These are phyloP conservation scores for Argopecten irradians DNA, from an alignment of 1,140 invertebrate genomes.

Conservation along the genomic window DNA sequence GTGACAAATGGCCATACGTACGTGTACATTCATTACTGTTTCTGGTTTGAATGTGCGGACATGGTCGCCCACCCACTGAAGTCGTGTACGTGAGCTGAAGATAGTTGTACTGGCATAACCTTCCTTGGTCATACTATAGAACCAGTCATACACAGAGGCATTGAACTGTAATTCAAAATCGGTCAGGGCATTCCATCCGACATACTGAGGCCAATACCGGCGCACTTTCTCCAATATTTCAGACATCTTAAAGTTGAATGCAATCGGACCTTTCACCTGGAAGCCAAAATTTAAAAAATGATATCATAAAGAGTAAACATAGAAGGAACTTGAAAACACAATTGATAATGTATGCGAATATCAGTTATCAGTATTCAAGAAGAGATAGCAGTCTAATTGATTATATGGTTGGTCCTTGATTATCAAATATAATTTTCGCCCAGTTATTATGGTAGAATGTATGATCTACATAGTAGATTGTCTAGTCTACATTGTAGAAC, in stretches of 20 bases:
- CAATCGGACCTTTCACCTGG: conserved; percentile 91
- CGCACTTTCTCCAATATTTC: conserved; percentile 83
- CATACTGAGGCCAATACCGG: conserved; percentile 14
- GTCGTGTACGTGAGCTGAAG: conserved; percentile 88
- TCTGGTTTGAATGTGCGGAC: conserved; percentile 96
- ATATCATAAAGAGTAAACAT: too few species aligned
- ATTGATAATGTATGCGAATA: neutral
- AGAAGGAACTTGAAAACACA: too few species aligned
- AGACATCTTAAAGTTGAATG: conserved; percentile 89
- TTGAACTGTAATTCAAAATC: conserved; percentile 90
- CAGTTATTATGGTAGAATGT: too few species aligned
- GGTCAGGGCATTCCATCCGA: conserved; percentile 77
- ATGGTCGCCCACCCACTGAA: conserved; percentile 91
- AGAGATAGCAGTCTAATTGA: neutral
- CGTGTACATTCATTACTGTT: conserved; percentile 90
- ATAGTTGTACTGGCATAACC: conserved; percentile 92
- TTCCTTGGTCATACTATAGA: conserved; percentile 88
- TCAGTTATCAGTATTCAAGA: neutral
- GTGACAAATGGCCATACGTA: conserved; percentile 42
- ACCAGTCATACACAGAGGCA: conserved; percentile 88
- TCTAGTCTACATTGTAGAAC: too few species aligned
- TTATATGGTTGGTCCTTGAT: too few species aligned
- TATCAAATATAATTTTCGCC: too few species aligned
- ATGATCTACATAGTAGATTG: too few species aligned
- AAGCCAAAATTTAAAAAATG: conserved; percentile 56